phyloP scores from a whole-genome alignment of 2,797 vertebrate genomes.

The Neomorphus geoffroyi region DNA sequence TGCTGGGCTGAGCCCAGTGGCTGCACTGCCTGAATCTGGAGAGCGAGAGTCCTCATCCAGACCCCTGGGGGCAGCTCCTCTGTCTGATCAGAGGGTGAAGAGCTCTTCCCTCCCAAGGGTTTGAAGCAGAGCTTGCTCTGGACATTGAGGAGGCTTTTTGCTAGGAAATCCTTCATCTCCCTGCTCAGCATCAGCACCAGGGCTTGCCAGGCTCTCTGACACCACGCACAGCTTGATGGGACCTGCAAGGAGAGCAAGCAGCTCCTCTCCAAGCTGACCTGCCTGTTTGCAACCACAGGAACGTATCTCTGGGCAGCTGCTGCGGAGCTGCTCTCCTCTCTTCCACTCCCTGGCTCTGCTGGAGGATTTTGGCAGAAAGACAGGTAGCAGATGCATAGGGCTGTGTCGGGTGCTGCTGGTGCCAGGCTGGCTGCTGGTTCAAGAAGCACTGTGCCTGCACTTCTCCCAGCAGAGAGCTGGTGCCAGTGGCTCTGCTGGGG shows the following conservation, averaged over 20 bases:
- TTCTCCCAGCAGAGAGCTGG: neutral
- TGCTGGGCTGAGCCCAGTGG: neutral
- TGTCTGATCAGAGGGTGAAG: neutral
- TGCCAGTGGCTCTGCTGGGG: neutral
- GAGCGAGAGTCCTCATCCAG: neutral
- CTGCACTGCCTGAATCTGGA: neutral
- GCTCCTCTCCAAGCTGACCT: neutral
- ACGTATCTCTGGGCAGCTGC: neutral
- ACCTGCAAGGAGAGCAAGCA: neutral
- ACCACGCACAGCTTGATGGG: fast-evolving
- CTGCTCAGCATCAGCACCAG: neutral
- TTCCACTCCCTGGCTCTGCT: neutral
- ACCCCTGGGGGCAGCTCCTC: neutral
- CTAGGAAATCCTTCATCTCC: neutral
- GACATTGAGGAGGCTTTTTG: neutral
- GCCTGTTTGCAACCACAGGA: neutral
- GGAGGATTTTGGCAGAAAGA: neutral
- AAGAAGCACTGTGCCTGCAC: fast-evolving
- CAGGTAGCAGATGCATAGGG: neutral
- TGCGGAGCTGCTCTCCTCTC: neutral
- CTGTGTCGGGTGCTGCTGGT: neutral
- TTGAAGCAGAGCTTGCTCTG: neutral
- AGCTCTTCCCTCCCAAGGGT: neutral
- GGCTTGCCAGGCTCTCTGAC: neutral
- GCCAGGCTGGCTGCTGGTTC: neutral